These are phyloP conservation scores for Odontamblyopus rebecca DNA, from an alignment of 2,797 vertebrate genomes.

Conservation along the genomic window DNA sequence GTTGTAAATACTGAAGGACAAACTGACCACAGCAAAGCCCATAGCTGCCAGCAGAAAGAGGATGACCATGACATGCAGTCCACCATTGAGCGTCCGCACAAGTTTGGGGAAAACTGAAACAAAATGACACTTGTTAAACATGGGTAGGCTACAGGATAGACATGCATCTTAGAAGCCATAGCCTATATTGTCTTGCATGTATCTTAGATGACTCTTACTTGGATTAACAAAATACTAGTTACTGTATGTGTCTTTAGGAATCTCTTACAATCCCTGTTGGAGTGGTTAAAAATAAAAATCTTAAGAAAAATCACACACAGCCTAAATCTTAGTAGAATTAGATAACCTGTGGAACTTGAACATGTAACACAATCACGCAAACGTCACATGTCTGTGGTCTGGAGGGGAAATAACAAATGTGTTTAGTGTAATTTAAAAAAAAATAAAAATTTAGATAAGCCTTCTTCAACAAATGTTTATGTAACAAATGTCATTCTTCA, in stretches of 20 bases:
- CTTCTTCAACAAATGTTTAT: background rate
- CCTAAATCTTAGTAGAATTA: conserved; percentile 1
- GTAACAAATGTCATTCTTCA: too few species aligned
- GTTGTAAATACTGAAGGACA: conserved; percentile 93
- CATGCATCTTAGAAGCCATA: too few species aligned
- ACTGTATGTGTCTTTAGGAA: too few species aligned
- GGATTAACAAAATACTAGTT: too few species aligned
- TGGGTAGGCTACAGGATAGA: too few species aligned
- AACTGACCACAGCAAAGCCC: conserved; percentile 87
- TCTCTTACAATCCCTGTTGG: background rate
- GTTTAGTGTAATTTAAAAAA: background rate
- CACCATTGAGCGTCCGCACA: conserved; percentile 83
- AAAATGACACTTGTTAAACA: background rate
- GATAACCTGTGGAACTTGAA: background rate
- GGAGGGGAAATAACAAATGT: background rate
- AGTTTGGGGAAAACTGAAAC: conserved; percentile 90
- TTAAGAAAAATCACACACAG: background rate
- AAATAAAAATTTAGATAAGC: background rate
- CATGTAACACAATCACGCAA: background rate
- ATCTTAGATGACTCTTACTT: too few species aligned
- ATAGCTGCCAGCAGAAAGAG: conserved; percentile 87
- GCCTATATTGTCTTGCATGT: too few species aligned
- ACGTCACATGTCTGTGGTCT: background rate
- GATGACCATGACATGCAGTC: conserved; percentile 88
- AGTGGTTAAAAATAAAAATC: background rate